These are phyloP conservation scores for Drosophila albomicans DNA, from an alignment of 1,140 invertebrate genomes.

Conservation along the genomic window DNA sequence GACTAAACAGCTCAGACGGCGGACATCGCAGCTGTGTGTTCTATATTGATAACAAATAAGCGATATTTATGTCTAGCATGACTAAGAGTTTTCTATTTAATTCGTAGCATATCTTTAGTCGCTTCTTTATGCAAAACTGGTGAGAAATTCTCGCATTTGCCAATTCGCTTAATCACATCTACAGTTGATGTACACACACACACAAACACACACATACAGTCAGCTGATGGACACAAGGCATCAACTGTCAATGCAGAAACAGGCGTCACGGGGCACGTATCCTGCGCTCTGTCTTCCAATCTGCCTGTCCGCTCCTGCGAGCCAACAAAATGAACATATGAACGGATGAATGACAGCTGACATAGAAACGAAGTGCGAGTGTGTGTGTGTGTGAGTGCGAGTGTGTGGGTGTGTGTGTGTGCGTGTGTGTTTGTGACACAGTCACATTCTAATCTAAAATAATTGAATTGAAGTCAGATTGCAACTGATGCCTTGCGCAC, in stretches of 20 bases:
- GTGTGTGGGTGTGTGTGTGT: not conserved
- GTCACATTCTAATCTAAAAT: conserved; percentile 84
- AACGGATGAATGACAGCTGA: conserved; percentile 82
- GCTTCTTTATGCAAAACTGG: too few species aligned
- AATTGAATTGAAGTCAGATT: conserved; percentile 84
- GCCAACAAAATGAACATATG: conserved; percentile 65
- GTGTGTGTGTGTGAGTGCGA: conserved; percentile 19
- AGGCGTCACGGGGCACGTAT: conserved; percentile 72
- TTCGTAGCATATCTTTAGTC: too few species aligned
- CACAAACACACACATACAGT: not conserved
- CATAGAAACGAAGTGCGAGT: conserved; percentile 70
- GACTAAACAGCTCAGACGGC: not conserved
- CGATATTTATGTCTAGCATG: not conserved
- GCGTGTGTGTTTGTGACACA: conserved; percentile 64
- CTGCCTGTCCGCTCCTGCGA: conserved; percentile 45
- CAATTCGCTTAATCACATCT: not conserved
- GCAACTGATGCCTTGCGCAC: conserved; percentile 74
- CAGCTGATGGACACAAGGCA: conserved; percentile 26
- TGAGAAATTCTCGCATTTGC: not conserved
- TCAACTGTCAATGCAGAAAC: conserved; percentile 59
- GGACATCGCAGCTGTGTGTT: not conserved
- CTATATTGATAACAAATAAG: not conserved
- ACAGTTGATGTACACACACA: conserved; percentile 11
- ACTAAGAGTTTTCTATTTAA: not conserved
- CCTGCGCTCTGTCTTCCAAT: conserved; percentile 51